Evolutionary conservation across 2,797 vertebrate species (phyloP).

Genomic region (Hafferia zeledoni): DNA sequence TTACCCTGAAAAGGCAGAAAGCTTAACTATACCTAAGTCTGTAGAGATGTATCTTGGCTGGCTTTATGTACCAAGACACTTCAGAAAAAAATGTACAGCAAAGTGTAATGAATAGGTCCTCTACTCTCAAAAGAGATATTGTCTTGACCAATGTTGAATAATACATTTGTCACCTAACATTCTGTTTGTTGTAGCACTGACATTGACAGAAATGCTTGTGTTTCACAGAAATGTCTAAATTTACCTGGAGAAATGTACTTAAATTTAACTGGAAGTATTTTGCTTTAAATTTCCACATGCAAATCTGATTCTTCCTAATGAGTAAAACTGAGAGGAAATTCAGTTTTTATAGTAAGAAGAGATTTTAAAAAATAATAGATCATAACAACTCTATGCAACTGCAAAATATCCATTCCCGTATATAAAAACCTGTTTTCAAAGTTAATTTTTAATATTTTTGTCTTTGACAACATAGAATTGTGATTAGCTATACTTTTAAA

Average conservation of each 20-base stretch:
- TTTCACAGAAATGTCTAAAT: background rate
- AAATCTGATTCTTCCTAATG: background rate
- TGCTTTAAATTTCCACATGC: background rate
- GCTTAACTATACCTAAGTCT: background rate
- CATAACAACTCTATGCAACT: background rate
- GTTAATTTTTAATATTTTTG: constrained; percentile 35
- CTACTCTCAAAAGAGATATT: background rate
- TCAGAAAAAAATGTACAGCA: background rate
- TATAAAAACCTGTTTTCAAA: background rate
- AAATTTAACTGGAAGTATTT: background rate
- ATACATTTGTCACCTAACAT: background rate
- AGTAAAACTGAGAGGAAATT: background rate
- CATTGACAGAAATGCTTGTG: background rate
- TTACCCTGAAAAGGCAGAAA: background rate
- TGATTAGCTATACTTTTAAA: constrained; percentile 14
- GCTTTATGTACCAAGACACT: background rate
- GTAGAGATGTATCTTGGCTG: background rate
- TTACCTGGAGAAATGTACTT: background rate
- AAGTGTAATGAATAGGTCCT: background rate
- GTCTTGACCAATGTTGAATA: background rate
- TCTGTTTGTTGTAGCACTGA: background rate
- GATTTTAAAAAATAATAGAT: background rate
- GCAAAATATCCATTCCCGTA: background rate
- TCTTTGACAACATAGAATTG: background rate
- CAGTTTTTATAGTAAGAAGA: background rate